phyloP scores from a whole-genome alignment of 2,888 invertebrate species.

The Apotomis turbidana region DNA sequence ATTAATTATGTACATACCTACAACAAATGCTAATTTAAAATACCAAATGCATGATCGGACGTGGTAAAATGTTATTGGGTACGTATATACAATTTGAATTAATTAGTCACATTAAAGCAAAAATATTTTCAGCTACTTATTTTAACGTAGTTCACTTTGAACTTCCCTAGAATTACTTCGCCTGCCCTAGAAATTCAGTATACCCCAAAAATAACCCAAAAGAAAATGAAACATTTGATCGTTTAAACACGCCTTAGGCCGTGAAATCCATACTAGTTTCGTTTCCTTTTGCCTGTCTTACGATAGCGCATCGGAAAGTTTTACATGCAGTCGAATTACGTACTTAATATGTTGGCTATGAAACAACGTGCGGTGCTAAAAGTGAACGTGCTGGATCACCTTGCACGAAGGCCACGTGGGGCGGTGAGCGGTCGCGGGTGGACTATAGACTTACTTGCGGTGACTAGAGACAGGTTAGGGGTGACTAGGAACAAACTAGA shows the following conservation, averaged over 20 bases:
- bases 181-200: neutral
- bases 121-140: neutral
- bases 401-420: constrained; percentile 20
- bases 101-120: too few relatives aligned
- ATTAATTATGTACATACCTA: too few relatives aligned
- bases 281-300: constrained; percentile 21
- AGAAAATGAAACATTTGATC: neutral
- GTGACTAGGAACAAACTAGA: neutral
- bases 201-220: neutral
- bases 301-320: constrained; percentile 14
- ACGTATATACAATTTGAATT: too few relatives aligned
- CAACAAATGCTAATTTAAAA: too few relatives aligned
- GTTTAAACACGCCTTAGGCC: neutral
- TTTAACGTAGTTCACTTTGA: neutral
- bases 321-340: constrained; percentile 29
- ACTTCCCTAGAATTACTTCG: neutral
- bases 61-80: too few relatives aligned
- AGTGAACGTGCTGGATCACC: constrained; percentile 37
- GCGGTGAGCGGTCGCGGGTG: constrained; percentile 21
- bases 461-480: constrained; percentile 4
- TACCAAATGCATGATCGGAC: too few relatives aligned
- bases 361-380: constrained; percentile 29
- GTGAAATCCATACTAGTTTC: constrained; percentile 4
- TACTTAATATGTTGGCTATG: constrained; percentile 28
- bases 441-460: constrained; percentile 12